These are phyloP conservation scores for Aphrophora alni DNA, from an alignment of 2,888 invertebrate genomes.

Conservation along the genomic window DNA sequence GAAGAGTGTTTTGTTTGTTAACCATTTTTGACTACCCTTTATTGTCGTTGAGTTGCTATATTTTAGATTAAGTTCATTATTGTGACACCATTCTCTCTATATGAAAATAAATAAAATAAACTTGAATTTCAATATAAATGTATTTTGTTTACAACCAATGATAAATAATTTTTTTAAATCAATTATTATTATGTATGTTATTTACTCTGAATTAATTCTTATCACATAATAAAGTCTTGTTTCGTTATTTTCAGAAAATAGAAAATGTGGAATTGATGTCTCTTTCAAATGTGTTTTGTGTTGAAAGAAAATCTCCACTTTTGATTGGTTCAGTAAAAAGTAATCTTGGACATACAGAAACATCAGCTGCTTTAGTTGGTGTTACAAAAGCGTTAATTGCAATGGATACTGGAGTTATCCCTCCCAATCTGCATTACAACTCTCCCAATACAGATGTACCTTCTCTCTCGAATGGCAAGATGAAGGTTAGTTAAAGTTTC, in stretches of 20 bases:
- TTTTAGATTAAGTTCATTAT: too few relatives aligned
- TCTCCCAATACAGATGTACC: slow-evolving; percentile 46
- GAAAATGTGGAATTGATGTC: slow-evolving; percentile 47
- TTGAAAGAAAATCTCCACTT: slow-evolving; percentile 61
- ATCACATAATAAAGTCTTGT: too few relatives aligned
- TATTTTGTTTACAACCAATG: too few relatives aligned
- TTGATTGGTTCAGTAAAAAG: slow-evolving; percentile 65
- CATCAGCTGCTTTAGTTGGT: slow-evolving; percentile 57
- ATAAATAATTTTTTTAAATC: too few relatives aligned
- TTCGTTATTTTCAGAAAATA: slow-evolving; percentile 36
- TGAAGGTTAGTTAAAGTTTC: slow-evolving; percentile 44
- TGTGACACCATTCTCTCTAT: too few relatives aligned
- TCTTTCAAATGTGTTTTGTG: slow-evolving; percentile 52
- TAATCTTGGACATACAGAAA: slow-evolving; percentile 67
- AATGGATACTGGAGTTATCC: slow-evolving; percentile 49
- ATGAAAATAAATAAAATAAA: too few relatives aligned
- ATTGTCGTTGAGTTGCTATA: too few relatives aligned
- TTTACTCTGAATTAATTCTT: too few relatives aligned
- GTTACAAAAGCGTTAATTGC: slow-evolving; percentile 57
- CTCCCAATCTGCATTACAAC: slow-evolving; percentile 50
- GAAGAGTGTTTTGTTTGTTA: too few relatives aligned
- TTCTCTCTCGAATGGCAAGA: slow-evolving; percentile 45
- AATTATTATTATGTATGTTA: too few relatives aligned
- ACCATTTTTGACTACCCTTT: too few relatives aligned
- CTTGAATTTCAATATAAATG: too few relatives aligned